Evolutionary conservation across 1,140 invertebrate genomes (phyloP).

Genomic region (Cecropterus lyciades): DNA sequence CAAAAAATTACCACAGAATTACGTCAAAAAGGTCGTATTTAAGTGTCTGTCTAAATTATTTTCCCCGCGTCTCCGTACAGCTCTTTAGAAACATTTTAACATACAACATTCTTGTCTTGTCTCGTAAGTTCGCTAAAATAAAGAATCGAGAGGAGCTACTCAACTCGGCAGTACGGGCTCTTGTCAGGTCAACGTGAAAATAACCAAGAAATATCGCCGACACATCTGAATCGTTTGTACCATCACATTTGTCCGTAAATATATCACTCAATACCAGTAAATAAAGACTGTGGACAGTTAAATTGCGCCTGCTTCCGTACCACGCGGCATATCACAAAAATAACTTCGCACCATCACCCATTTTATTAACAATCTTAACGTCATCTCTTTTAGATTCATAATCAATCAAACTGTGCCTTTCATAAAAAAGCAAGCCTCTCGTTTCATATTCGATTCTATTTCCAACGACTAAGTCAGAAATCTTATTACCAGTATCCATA

Average conservation of each 20-base stretch:
- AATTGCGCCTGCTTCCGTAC: slow-evolving; percentile 71
- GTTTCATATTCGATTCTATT: slow-evolving; percentile 65
- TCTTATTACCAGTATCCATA: slow-evolving; percentile 44
- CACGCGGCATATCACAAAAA: slow-evolving; percentile 56
- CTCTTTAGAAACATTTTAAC: slow-evolving; percentile 16
- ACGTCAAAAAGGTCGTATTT: slow-evolving; percentile 2
- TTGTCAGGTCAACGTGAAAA: slow-evolving; percentile 41
- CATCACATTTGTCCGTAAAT: slow-evolving; percentile 68
- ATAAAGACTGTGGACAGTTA: slow-evolving; percentile 69
- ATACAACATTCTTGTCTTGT: slow-evolving; percentile 11
- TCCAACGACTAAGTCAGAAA: slow-evolving; percentile 56
- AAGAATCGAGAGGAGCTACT: slow-evolving; percentile 12
- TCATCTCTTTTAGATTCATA: slow-evolving; percentile 39
- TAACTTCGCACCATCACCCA: slow-evolving; percentile 29
- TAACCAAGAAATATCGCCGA: slow-evolving; percentile 42
- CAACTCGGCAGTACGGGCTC: slow-evolving; percentile 27
- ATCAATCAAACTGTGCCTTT: slow-evolving; percentile 20
- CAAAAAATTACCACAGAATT: not conserved
- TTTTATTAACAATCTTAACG: slow-evolving; percentile 46
- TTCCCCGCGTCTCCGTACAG: slow-evolving; percentile 8
- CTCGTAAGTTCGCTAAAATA: slow-evolving; percentile 26
- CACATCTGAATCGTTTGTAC: slow-evolving; percentile 52
- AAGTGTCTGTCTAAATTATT: slow-evolving; percentile 23
- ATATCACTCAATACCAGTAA: slow-evolving; percentile 66
- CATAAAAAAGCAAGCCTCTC: slow-evolving; percentile 35